phyloP scores from a whole-genome alignment of 1,140 invertebrate genomes.

The Lepidurus couesii region DNA sequence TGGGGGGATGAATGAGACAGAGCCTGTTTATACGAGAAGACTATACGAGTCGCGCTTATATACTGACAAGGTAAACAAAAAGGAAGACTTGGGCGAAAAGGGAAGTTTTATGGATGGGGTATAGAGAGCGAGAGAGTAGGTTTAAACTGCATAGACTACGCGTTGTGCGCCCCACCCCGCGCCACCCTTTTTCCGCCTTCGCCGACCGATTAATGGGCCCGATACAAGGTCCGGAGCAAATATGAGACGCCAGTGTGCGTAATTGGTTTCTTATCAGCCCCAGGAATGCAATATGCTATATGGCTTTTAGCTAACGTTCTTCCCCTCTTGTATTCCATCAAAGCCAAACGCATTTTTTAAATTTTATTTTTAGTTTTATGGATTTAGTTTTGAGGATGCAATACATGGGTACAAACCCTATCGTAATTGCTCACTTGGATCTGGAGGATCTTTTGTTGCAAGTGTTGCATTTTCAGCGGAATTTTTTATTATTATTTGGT shows the following conservation, averaged over 20 bases:
- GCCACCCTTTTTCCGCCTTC: background rate
- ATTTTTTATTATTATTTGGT: background rate
- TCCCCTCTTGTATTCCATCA: background rate
- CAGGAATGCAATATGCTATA: constrained; percentile 15
- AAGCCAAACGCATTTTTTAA: too few species aligned
- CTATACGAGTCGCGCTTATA: background rate
- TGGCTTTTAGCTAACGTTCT: background rate
- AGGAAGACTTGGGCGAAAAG: background rate
- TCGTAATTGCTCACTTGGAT: too few species aligned
- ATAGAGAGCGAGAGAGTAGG: background rate
- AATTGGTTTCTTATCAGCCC: constrained; percentile 19
- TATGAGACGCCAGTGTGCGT: constrained; percentile 11
- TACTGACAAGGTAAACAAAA: background rate
- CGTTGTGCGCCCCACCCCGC: background rate
- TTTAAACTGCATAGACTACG: background rate
- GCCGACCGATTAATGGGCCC: constrained; percentile 13
- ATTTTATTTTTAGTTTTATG: too few species aligned
- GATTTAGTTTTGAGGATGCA: too few species aligned
- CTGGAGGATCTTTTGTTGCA: too few species aligned
- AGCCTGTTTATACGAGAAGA: too few species aligned
- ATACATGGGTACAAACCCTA: too few species aligned
- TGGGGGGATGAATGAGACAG: too few species aligned
- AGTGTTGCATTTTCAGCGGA: too few species aligned
- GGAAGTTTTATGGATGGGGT: background rate
- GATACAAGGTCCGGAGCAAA: constrained; percentile 12